Evolutionary conservation across 2,888 invertebrate genomes (phyloP).

Genomic region (Eurytoma californica): DNA sequence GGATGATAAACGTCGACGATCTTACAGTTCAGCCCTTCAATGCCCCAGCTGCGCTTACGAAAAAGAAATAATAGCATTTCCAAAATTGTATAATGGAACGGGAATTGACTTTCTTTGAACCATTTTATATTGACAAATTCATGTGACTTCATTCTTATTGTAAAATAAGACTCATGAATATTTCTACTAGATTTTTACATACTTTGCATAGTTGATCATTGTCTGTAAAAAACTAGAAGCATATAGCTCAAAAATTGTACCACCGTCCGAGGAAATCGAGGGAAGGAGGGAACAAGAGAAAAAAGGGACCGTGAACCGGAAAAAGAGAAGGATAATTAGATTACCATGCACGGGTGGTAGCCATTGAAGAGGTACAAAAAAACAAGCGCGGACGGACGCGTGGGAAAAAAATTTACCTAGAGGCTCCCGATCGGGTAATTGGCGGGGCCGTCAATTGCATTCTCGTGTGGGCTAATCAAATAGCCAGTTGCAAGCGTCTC

Average conservation of each 20-base stretch:
- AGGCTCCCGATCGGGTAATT: slow-evolving; percentile 35
- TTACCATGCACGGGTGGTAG: slow-evolving; percentile 12
- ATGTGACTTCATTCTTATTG: too few species aligned
- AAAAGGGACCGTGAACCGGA: not conserved
- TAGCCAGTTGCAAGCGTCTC: slow-evolving; percentile 31
- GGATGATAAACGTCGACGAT: slow-evolving; percentile 38
- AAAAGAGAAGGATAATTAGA: slow-evolving; percentile 35
- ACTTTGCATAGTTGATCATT: too few species aligned
- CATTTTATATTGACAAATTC: too few species aligned
- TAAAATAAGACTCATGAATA: too few species aligned
- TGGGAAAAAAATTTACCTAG: slow-evolving; percentile 41
- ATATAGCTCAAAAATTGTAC: too few species aligned
- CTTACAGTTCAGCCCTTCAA: not conserved
- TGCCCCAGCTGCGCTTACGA: too few species aligned
- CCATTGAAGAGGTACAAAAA: slow-evolving; percentile 18
- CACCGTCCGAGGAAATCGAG: not conserved
- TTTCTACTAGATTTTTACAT: too few species aligned
- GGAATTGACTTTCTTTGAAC: too few species aligned
- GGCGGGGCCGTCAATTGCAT: slow-evolving; percentile 45
- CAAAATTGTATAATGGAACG: too few species aligned
- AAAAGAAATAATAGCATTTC: too few species aligned
- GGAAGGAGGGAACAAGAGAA: not conserved
- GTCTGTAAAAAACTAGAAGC: too few species aligned
- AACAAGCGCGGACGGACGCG: not conserved
- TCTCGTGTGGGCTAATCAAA: slow-evolving; percentile 49